Base-by-base conservation (phyloP, 2,797 vertebrate genomes). In the Cygnus olor region DNA sequence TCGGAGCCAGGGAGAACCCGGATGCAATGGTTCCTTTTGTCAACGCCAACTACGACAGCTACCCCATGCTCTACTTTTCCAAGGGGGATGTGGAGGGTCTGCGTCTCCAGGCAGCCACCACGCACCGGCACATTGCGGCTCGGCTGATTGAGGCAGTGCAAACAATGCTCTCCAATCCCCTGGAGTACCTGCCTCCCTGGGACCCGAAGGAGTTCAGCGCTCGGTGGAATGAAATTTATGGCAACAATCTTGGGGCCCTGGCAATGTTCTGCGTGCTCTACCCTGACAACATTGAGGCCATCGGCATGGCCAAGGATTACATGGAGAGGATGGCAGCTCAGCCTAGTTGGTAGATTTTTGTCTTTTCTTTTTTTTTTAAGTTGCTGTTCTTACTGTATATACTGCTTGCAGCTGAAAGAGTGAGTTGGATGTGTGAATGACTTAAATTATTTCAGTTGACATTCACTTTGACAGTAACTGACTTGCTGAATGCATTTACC, bases 311-410 rank as follows among this genome's bases (percentile, higher is more conserved):
- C 94, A 98, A 97, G 93, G 99, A 99, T 97, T 99, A 99, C 98
- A 99, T 99, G 99, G 99, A 99, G 97, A 99, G 99, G 98, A 99
- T 99, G 99, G 99, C 99, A 2, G 98, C 98, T 96, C 99, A 99
- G 98, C 99, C 99, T 98, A 99, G 99, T 99, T 99, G 99, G 99
- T 99, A 99, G 98, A 98, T 99, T 99, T 98, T 98, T 98, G 97
- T 98, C 97, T 97, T 98, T 95, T 49, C 22, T 90, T 88, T 88
- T 77, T 80, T 89, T 94, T 89, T 91, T 65, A 60, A 83, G 57
- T 97, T 96, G 56, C 94, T 97, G 53, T 94, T 97, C 78, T 97
- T 97, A 58, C 38, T 86, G 42, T 88, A 10, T 80, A 54, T 89
- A 38, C 12, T 79, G 22, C 30, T 89, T 94, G 53, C 5, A 45